Evolutionary conservation across 2,797 vertebrate genomes (phyloP).

Genomic region (Sardinella longiceps): DNA sequence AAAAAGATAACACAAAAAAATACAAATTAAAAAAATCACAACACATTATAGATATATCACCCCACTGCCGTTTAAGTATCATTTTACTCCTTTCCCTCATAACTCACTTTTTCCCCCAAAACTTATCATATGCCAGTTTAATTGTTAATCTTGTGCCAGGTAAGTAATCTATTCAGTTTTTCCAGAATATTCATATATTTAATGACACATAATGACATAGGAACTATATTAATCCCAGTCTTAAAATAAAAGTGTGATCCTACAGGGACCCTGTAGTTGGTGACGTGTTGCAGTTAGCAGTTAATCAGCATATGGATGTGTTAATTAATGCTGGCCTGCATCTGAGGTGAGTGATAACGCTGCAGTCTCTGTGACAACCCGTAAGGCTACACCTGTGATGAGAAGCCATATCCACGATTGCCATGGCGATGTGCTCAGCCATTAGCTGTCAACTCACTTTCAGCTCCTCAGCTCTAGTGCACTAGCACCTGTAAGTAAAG

Average conservation of each 20-base stretch:
- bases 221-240: neutral
- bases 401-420: constrained; percentile 30
- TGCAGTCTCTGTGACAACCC: neutral
- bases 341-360: constrained; percentile 19
- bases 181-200: neutral
- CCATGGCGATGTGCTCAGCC: constrained; percentile 21
- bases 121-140: neutral
- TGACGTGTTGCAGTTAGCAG: neutral
- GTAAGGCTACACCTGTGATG: constrained; percentile 42
- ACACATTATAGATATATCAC: neutral
- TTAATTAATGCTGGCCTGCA: neutral
- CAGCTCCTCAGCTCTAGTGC: neutral
- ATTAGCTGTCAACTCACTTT: neutral
- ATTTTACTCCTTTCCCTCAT: neutral
- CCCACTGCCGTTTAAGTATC: neutral
- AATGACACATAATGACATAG: neutral
- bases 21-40: neutral
- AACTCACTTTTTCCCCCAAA: neutral
- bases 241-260: neutral
- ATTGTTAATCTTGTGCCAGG: neutral
- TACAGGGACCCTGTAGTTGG: neutral
- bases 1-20: neutral
- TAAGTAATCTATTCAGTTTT: neutral
- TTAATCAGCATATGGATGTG: constrained; percentile 34
- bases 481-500: neutral